Conservation (phyloP, 2,888 invertebrate species). For the Julus scandinavius region DNA sequence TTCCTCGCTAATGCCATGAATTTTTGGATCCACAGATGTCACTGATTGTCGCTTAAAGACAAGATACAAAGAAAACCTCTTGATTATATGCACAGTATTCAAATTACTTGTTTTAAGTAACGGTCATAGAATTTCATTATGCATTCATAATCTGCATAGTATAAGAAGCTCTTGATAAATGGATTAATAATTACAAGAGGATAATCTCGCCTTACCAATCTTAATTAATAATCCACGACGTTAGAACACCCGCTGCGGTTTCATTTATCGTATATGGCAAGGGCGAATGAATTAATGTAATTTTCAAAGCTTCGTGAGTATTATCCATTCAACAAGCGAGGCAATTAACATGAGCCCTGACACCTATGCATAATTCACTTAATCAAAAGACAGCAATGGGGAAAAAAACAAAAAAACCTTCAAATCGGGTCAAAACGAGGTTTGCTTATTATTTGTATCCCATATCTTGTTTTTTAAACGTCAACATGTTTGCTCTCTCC, state of each 20-base stretch:
- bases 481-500: background rate
- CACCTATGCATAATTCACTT: slow-evolving; percentile 18
- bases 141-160: too few relatives aligned
- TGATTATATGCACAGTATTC: too few relatives aligned
- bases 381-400: background rate
- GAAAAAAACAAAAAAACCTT: background rate
- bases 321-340: background rate
- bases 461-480: background rate
- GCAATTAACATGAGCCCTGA: background rate
- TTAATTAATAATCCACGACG: background rate
- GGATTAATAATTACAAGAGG: background rate
- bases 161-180: background rate
- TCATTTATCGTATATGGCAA: background rate
- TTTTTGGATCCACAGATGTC: too few relatives aligned
- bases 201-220: background rate
- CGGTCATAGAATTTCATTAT: too few relatives aligned
- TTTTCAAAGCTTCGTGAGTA: background rate
- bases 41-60: too few relatives aligned
- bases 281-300: background rate
- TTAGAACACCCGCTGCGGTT: background rate
- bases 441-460: background rate
- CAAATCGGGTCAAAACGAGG: background rate
- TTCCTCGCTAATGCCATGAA: too few relatives aligned
- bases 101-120: too few relatives aligned
- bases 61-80: too few relatives aligned